Conservation (phyloP, 2,113 vertebrate species). For the Colinus virginianus region DNA sequence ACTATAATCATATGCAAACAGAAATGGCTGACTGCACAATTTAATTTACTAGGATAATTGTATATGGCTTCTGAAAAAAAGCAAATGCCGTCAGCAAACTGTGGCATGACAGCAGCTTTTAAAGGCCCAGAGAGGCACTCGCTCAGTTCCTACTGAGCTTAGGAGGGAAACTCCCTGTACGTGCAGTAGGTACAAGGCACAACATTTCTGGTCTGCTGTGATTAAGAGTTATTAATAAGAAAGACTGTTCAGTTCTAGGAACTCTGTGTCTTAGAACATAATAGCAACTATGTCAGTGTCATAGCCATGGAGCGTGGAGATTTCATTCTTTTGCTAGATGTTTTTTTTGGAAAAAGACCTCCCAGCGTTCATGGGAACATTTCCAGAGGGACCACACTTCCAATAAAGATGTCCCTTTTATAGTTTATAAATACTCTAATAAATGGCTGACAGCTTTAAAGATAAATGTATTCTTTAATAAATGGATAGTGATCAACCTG, state of each 20-base stretch:
- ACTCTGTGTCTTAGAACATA: background rate
- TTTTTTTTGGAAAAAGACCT: conserved; percentile 49
- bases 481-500: background rate
- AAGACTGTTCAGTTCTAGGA: background rate
- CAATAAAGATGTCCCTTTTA: conserved; percentile 30
- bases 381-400: conserved; percentile 23
- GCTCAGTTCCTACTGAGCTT: background rate
- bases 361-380: background rate
- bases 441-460: background rate
- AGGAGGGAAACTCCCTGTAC: background rate
- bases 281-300: background rate
- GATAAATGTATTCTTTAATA: background rate
- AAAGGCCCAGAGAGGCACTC: background rate
- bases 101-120: rapidly evolving
- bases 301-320: background rate
- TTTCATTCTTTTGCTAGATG: background rate
- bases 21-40: background rate
- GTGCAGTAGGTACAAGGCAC: background rate
- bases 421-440: background rate
- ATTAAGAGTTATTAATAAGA: background rate
- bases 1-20: rapidly evolving
- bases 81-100: background rate
- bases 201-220: background rate
- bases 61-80: background rate
- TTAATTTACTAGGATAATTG: background rate